These are phyloP conservation scores for Drosophila lacteicornis DNA, from an alignment of 1,140 invertebrate genomes.

Conservation along the genomic window DNA sequence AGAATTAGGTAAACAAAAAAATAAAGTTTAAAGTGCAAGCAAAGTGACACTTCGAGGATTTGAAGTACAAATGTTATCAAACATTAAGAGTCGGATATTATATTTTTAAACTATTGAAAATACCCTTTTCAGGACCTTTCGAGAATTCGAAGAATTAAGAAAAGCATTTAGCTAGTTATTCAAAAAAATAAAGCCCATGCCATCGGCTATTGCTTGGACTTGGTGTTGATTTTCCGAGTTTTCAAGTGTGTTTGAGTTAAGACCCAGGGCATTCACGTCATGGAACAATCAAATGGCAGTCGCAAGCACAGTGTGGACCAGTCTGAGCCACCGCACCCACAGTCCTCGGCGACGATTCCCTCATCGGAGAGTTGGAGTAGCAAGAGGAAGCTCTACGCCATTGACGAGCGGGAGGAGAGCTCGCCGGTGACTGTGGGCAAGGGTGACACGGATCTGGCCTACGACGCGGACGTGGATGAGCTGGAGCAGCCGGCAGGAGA, in stretches of 20 bases:
- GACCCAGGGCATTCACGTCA: slow-evolving; percentile 14
- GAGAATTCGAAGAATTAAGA: slow-evolving; percentile 63
- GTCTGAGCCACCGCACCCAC: slow-evolving; percentile 18
- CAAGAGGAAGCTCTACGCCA: slow-evolving; percentile 73
- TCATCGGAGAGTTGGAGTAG: slow-evolving; percentile 35
- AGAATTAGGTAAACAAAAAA: slow-evolving; percentile 5
- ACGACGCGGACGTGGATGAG: slow-evolving; percentile 81
- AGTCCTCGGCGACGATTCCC: slow-evolving; percentile 27
- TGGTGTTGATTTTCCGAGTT: slow-evolving; percentile 51
- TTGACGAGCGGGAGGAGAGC: slow-evolving; percentile 68
- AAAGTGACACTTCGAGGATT: background rate
- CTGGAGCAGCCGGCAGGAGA: slow-evolving; percentile 66
- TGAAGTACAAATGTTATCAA: background rate
- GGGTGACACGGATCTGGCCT: slow-evolving; percentile 60
- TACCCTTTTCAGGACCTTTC: slow-evolving; percentile 15
- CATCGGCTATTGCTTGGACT: slow-evolving; percentile 48
- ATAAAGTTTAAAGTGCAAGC: background rate
- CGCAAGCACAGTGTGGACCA: slow-evolving; percentile 42
- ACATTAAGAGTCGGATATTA: background rate
- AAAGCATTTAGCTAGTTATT: slow-evolving; percentile 17
- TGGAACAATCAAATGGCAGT: slow-evolving; percentile 72
- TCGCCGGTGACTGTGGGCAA: slow-evolving; percentile 55
- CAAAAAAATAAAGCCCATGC: slow-evolving; percentile 48
- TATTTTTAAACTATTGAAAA: background rate
- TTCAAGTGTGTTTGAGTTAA: slow-evolving; percentile 4